phyloP scores from a whole-genome alignment of 2,888 invertebrate species.

The Chirona hameri region DNA sequence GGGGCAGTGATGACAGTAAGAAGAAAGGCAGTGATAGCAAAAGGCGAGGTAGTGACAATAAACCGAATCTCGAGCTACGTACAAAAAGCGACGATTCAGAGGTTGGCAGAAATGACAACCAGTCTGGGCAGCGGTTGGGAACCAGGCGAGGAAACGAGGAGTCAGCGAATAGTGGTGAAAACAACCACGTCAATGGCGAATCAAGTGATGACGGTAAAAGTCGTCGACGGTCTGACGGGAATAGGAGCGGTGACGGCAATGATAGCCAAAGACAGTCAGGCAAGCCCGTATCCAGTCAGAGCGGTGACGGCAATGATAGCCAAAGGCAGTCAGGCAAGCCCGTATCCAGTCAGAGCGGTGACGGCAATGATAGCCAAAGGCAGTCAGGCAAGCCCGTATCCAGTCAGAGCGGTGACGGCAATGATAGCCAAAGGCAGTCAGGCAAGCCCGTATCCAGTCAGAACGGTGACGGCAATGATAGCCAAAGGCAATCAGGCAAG shows the following conservation, averaged over 20 bases:
- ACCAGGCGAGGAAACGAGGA: neutral
- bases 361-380: neutral
- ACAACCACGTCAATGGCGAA: neutral
- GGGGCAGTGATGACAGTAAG: too few species aligned
- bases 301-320: neutral
- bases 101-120: neutral
- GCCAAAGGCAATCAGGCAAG: too few species aligned
- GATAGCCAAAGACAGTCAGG: too few species aligned
- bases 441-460: too few species aligned
- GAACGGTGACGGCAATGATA: neutral
- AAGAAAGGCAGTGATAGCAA: too few species aligned
- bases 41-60: too few species aligned
- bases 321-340: too few species aligned
- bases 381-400: too few species aligned
- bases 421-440: too few species aligned
- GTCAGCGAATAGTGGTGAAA: neutral
- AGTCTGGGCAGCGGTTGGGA: neutral
- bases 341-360: too few species aligned
- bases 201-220: neutral
- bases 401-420: neutral
- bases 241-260: neutral
- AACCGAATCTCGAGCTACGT: too few species aligned
- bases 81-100: neutral
- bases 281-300: too few species aligned
- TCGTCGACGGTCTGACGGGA: neutral